Conservation (phyloP, 2,113 vertebrate species). For the Nothocercus nigrocapillus region DNA sequence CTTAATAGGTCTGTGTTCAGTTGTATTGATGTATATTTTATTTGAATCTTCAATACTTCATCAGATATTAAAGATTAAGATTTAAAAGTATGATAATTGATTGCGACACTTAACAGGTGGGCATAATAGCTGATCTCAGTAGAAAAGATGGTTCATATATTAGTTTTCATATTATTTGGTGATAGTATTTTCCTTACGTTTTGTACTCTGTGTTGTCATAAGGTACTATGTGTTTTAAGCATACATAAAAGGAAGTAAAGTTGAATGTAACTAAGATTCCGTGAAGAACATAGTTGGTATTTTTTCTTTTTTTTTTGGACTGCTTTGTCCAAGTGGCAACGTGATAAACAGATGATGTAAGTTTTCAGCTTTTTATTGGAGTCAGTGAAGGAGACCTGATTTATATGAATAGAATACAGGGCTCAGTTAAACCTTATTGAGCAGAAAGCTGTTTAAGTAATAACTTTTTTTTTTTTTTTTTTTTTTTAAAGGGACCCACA, state of each 20-base stretch:
- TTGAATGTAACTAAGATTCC: background rate
- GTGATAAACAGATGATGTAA: accelerated
- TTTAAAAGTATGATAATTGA: background rate
- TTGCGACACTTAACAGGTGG: background rate
- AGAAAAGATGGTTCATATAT: background rate
- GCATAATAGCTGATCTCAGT: background rate
- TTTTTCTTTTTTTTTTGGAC: background rate
- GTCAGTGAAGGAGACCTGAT: background rate
- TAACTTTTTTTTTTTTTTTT: slow-evolving; percentile 3
- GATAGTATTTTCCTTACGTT: background rate
- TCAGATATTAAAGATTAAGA: background rate
- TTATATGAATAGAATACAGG: background rate
- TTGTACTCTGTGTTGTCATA: background rate
- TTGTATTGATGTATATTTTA: background rate
- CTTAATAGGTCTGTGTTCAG: background rate
- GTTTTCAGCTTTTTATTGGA: background rate
- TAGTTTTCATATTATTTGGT: background rate
- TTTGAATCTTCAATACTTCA: background rate
- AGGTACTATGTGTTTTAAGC: background rate
- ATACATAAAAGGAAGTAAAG: background rate
- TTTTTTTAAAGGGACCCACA: slow-evolving; percentile 89
- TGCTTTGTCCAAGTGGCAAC: background rate
- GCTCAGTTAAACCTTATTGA: background rate
- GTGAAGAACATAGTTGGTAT: background rate
- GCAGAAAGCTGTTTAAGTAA: background rate